Evolutionary conservation across 2,888 invertebrate genomes (phyloP).

Genomic region (Lasioglossum lativentre): DNA sequence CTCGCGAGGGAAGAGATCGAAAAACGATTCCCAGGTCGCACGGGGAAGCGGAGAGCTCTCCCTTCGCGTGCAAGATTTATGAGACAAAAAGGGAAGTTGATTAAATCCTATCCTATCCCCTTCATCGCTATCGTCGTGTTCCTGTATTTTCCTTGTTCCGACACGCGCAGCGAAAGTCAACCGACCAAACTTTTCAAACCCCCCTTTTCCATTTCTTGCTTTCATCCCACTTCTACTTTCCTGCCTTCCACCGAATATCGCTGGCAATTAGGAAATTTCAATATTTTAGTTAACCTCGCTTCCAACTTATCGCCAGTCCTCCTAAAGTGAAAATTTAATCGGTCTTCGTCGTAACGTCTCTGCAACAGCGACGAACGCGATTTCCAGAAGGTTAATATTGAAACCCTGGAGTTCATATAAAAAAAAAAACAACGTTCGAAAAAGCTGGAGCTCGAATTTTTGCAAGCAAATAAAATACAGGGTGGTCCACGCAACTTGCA

Average conservation of each 20-base stretch:
- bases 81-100: conserved; percentile 74
- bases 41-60: conserved; percentile 15
- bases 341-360: not conserved
- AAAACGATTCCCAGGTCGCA: conserved; percentile 25
- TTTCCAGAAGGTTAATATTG: not conserved
- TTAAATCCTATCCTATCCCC: conserved; percentile 65
- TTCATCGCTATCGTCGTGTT: conserved; percentile 33
- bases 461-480: not conserved
- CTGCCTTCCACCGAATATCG: not conserved
- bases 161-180: conserved; percentile 21
- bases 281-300: conserved; percentile 33
- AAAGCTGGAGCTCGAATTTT: not conserved
- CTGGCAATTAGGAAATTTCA: conserved; percentile 47
- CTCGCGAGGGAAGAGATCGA: conserved; percentile 10
- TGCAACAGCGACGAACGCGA: not conserved
- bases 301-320: not conserved
- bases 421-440: not conserved
- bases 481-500: too few relatives aligned
- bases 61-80: conserved; percentile 68
- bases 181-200: conserved; percentile 11
- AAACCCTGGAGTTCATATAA: not conserved
- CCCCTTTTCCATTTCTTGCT: not conserved
- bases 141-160: conserved; percentile 51
- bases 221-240: not conserved
- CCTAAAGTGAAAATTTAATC: not conserved